These are phyloP conservation scores for Helobdella robusta DNA, from an alignment of 2,888 invertebrate species.

Conservation along the genomic window DNA sequence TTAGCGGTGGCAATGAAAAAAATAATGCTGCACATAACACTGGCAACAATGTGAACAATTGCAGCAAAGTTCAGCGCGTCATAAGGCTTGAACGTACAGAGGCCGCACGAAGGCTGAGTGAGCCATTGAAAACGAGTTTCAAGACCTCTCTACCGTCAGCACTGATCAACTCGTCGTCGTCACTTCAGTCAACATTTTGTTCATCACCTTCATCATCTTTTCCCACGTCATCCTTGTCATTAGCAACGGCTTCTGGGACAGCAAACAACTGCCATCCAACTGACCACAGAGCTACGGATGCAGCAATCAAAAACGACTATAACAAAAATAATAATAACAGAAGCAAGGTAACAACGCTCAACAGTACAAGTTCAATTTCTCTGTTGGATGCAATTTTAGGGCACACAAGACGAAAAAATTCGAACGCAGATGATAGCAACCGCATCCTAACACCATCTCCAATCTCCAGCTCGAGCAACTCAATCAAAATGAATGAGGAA, in stretches of 20 bases:
- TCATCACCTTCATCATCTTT: conserved; percentile 8
- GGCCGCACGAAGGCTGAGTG: conserved; percentile 16
- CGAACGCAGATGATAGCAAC: conserved; percentile 10
- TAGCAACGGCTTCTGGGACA: neutral
- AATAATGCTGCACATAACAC: no score
- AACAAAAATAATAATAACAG: neutral
- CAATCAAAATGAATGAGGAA: conserved; percentile 7
- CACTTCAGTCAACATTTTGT: neutral
- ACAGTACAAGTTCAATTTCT: neutral
- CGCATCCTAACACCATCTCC: conserved; percentile 1
- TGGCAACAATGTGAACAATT: no score
- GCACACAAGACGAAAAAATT: neutral
- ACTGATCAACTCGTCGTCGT: neutral
- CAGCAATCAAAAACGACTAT: neutral
- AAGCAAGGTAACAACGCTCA: neutral
- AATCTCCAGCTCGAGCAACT: neutral
- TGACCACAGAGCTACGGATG: neutral
- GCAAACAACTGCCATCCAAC: neutral
- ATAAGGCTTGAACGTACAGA: no score
- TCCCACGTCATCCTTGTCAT: neutral
- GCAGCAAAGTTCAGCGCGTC: no score
- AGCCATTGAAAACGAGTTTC: conserved; percentile 15
- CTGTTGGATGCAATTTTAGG: no score
- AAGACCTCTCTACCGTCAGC: neutral
- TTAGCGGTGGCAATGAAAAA: no score